Conservation (phyloP, 1,140 invertebrate species). For the Magallana gigas region DNA sequence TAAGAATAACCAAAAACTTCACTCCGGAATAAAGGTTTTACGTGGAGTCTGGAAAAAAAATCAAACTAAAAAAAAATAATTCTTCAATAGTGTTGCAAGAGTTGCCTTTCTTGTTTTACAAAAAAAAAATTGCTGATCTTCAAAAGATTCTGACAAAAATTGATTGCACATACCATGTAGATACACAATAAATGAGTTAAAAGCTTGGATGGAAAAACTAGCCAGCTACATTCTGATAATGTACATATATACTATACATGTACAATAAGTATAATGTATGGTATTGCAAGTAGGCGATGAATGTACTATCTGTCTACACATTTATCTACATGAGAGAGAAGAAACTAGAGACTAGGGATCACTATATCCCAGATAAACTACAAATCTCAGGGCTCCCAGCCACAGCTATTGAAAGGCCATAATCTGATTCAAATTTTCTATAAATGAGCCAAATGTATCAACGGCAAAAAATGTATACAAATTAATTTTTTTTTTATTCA, state of each 20-base stretch:
- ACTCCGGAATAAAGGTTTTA: conserved; percentile 15
- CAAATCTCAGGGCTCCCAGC: no score
- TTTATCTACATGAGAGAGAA: not conserved
- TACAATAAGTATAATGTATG: not conserved
- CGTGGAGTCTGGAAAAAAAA: conserved; percentile 20
- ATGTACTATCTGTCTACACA: not conserved
- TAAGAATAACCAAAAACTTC: not conserved
- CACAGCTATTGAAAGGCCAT: no score
- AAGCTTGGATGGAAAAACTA: conserved; percentile 5
- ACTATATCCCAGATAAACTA: no score
- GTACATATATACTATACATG: not conserved
- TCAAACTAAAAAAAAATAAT: not conserved
- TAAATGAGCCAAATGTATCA: no score
- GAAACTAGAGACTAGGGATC: no score
- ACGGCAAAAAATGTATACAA: no score
- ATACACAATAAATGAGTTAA: not conserved
- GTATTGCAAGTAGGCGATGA: not conserved
- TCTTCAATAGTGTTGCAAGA: not conserved
- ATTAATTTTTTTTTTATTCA: no score
- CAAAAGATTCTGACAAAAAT: not conserved
- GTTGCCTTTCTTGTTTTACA: not conserved
- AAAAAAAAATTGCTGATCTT: not conserved
- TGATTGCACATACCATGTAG: not conserved
- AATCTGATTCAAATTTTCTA: no score
- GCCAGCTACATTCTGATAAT: not conserved